Evolutionary conservation across 1,140 invertebrate species (phyloP).

Genomic region (Zaprionus camerounensis): DNA sequence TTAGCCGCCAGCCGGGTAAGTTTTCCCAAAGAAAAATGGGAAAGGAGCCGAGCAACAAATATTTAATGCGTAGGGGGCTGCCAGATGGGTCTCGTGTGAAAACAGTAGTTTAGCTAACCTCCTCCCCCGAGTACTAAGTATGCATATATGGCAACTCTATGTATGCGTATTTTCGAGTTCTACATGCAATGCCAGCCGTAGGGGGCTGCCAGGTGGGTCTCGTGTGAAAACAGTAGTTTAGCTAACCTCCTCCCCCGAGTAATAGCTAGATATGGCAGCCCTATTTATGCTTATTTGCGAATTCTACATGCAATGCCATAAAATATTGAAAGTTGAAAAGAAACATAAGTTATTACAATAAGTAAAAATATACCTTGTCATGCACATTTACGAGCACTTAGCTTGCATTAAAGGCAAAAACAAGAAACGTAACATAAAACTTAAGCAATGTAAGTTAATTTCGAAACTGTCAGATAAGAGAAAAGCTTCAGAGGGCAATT

Average conservation of each 20-base stretch:
- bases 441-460: conserved; percentile 28
- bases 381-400: not conserved
- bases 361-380: not conserved
- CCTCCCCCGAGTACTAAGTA: too few species aligned
- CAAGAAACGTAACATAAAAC: conserved; percentile 12
- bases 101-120: too few species aligned
- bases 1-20: not conserved
- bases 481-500: conserved; percentile 27
- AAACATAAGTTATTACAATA: not conserved
- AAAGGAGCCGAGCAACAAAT: not conserved
- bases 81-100: too few species aligned
- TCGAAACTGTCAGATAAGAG: conserved; percentile 60
- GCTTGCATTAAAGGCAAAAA: not conserved
- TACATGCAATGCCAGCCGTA: too few species aligned
- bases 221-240: too few species aligned
- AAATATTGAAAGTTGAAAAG: not conserved
- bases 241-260: too few species aligned
- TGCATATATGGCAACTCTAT: too few species aligned
- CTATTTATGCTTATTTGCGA: not conserved
- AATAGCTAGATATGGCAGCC: too few species aligned
- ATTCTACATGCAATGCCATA: not conserved
- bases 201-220: too few species aligned
- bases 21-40: not conserved
- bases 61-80: not conserved
- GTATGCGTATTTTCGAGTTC: not conserved